Evolutionary conservation across 2,888 invertebrate genomes (phyloP).

Genomic region (Drosophila affinis): DNA sequence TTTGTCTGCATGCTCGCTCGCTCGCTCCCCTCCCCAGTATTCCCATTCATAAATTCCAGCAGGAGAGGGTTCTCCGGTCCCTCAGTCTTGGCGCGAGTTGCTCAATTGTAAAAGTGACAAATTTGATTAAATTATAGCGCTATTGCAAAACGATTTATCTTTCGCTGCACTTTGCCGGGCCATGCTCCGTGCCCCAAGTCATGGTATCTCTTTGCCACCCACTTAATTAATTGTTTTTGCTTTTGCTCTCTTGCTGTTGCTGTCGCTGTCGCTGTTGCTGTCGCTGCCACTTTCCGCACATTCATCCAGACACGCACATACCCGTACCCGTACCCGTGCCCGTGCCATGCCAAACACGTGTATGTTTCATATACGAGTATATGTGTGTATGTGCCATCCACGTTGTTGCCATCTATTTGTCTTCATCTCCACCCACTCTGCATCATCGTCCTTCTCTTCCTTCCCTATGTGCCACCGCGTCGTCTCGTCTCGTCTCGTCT

Average conservation of each 20-base stretch:
- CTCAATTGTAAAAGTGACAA: conserved; percentile 79
- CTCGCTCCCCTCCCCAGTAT: background rate
- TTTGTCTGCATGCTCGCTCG: conserved; percentile 24
- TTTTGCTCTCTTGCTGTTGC: conserved; percentile 45
- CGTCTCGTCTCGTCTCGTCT: conserved; percentile 21
- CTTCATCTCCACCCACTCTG: conserved; percentile 41
- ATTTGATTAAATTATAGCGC: conserved; percentile 80
- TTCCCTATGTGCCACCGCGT: conserved; percentile 18
- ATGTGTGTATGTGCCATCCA: conserved; percentile 13
- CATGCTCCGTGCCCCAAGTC: conserved; percentile 4
- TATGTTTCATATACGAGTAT: background rate
- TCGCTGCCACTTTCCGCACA: conserved; percentile 47
- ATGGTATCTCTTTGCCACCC: conserved; percentile 50
- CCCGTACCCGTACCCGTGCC: no score
- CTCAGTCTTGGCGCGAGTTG: conserved; percentile 37
- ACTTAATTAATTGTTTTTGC: conserved; percentile 77
- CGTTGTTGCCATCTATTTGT: conserved; percentile 61
- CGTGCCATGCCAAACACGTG: background rate
- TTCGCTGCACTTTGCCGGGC: conserved; percentile 61
- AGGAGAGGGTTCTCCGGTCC: conserved; percentile 7
- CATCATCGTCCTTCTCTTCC: conserved; percentile 6
- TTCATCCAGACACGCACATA: conserved; percentile 37
- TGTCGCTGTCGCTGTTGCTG: conserved; percentile 4
- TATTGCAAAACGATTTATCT: conserved; percentile 78
- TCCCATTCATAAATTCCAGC: conserved; percentile 67